phyloP scores from a whole-genome alignment of 2,888 invertebrate species.

The Drosophila rubida region DNA sequence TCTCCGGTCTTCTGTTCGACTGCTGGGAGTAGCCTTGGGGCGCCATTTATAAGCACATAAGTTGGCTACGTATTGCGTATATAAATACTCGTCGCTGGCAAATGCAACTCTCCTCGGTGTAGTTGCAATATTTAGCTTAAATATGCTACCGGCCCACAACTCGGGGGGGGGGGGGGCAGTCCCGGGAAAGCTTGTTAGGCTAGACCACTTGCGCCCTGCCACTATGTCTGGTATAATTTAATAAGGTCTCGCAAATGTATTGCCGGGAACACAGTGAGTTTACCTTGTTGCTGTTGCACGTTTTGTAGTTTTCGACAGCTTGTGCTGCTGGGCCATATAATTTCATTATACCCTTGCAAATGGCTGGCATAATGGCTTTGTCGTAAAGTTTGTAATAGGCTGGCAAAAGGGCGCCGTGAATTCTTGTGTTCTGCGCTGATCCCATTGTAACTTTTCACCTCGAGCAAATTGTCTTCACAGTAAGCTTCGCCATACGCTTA shows the following conservation, averaged over 20 bases:
- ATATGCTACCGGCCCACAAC: constrained; percentile 68
- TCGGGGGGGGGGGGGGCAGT: constrained; percentile 42
- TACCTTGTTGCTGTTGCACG: constrained; percentile 49
- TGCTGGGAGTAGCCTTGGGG: constrained; percentile 29
- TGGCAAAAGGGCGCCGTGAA: neutral
- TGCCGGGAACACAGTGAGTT: constrained; percentile 29
- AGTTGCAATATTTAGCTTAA: constrained; percentile 71
- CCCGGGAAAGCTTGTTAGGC: constrained; percentile 36
- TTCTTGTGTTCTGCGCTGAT: neutral
- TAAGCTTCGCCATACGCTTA: neutral
- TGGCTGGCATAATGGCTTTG: constrained; percentile 29
- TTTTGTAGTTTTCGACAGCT: constrained; percentile 72
- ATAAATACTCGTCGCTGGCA: constrained; percentile 24
- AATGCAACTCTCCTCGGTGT: constrained; percentile 44
- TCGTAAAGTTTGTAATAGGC: constrained; percentile 15
- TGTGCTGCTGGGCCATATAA: constrained; percentile 49
- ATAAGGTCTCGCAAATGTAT: constrained; percentile 68
- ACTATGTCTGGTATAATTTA: constrained; percentile 66
- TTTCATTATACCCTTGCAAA: constrained; percentile 60
- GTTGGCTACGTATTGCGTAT: constrained; percentile 20
- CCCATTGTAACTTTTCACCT: neutral
- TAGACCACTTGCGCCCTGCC: constrained; percentile 8
- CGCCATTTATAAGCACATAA: constrained; percentile 19
- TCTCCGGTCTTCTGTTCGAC: neutral
- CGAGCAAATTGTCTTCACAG: neutral